Percentiles rank a stretch among this genome's conserved stretches.
Conservation (phyloP, 2,113 vertebrate species). For the Lepidiolamprologus cunningtoni region DNA sequence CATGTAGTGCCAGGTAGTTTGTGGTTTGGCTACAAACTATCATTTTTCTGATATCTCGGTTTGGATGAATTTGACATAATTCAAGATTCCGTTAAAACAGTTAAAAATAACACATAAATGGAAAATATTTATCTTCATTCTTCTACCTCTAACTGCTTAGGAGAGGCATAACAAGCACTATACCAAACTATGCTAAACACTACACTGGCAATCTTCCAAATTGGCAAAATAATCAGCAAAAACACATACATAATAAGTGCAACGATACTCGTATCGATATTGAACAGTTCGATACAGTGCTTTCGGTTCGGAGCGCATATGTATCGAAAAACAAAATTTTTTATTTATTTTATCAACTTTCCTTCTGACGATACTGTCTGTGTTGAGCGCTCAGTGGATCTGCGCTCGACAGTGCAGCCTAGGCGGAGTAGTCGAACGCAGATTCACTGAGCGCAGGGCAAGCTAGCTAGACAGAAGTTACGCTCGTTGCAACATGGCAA, state of each 20-base stretch:
- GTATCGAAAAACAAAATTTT: accelerated
- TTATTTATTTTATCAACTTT: too few relatives aligned
- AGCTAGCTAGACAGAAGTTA: too few relatives aligned
- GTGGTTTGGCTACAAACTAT: background rate
- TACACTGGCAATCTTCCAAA: background rate
- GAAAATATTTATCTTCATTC: background rate
- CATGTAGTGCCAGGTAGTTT: background rate
- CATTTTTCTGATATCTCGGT: background rate
- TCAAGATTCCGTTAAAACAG: background rate
- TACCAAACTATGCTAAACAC: background rate
- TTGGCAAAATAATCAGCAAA: background rate
- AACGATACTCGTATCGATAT: too few relatives aligned
- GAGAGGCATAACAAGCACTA: background rate
- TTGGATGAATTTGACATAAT: background rate
- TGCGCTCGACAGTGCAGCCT: too few relatives aligned
- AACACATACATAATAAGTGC: background rate
- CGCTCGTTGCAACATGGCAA: too few relatives aligned
- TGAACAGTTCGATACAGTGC: too few relatives aligned
- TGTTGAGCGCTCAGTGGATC: too few relatives aligned
- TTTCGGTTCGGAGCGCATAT: too few relatives aligned
- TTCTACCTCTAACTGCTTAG: background rate
- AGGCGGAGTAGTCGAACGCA: too few relatives aligned
- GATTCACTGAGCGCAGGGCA: too few relatives aligned
- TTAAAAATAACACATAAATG: background rate
- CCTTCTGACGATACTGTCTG: too few relatives aligned